Base-by-base conservation (phyloP, 1,140 invertebrate genomes). In the Diachasmimorpha longicaudata region DNA sequence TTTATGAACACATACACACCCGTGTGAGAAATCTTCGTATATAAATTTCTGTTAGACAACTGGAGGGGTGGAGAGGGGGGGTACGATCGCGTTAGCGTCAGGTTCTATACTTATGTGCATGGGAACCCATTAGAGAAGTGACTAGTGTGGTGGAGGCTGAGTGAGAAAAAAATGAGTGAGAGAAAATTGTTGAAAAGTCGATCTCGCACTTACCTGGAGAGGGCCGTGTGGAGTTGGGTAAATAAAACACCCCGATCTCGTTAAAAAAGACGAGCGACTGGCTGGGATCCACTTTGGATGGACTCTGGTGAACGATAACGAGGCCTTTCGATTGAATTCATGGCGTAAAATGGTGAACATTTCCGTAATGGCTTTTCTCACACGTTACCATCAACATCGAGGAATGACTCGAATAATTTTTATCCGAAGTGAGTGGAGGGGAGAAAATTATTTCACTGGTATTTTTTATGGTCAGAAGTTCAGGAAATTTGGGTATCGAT, bases 341-440 rank as follows among this genome's bases (percentile, higher is more conserved):
- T 16, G 23, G 16, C 68, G 48, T 52, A 52, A 52, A 52, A 72
- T 71, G 25, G 72, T 55, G 70, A 75, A 74, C 66, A 70, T 81
- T 81, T 80, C 79, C 37, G 55, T 72, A 55, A 46, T 76, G 76
- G 76, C 74, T 77, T 72, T 72, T 63, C 68, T 74, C 69, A 48
- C 67, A 79, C 70, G 31, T 31, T 75, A 21, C 19, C 58, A 31
- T 63, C 21, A 21, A 58, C 23, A 19, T 63, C 11, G 19, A 63
- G 19, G 23, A 11, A 4, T 11, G 48, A 16, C 14, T n/a, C 14
- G n/a, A 52, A 52, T 16, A 52, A n/a, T 13, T 10, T 10, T 11
- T 42, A 42, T 42, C 48, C 19, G 14, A 46, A 3, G 10, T 11
- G 11, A 46, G 11, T 46, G 44, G n/a, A n/a, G n/a, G 10, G 4